Percentiles rank a stretch among this genome's conserved stretches.
Conservation (phyloP, 2,113 vertebrate species). For the Terrapene triunguis region DNA sequence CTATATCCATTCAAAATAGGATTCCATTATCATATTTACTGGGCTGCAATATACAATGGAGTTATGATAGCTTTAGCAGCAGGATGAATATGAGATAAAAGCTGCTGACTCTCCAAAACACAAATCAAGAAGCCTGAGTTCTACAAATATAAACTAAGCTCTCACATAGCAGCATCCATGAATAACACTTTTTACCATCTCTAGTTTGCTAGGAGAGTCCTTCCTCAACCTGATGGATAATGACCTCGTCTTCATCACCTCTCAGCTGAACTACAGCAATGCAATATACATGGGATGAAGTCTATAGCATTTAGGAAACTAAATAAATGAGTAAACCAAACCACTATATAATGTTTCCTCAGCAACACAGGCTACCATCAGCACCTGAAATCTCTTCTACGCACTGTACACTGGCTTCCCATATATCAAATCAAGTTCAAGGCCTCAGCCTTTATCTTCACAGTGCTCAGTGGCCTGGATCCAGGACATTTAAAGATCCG, state of each 20-base stretch:
- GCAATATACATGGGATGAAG: not conserved
- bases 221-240: not conserved
- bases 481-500: not conserved
- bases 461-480: not conserved
- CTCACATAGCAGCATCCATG: not conserved
- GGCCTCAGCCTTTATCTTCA: not conserved
- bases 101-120: not conserved
- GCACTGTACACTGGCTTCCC: not conserved
- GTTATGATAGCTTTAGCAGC: not conserved
- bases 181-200: not conserved
- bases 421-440: not conserved
- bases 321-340: not conserved
- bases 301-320: not conserved
- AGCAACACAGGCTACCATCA: not conserved
- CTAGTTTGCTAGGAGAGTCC: not conserved
- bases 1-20: not conserved
- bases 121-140: not conserved
- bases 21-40: not conserved
- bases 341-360: not conserved
- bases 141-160: not conserved
- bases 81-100: not conserved
- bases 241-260: not conserved
- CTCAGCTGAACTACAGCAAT: not conserved
- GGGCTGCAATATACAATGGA: not conserved
- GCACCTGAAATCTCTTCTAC: not conserved